phyloP scores from a whole-genome alignment of 2,113 vertebrate genomes.

The human region DNA sequence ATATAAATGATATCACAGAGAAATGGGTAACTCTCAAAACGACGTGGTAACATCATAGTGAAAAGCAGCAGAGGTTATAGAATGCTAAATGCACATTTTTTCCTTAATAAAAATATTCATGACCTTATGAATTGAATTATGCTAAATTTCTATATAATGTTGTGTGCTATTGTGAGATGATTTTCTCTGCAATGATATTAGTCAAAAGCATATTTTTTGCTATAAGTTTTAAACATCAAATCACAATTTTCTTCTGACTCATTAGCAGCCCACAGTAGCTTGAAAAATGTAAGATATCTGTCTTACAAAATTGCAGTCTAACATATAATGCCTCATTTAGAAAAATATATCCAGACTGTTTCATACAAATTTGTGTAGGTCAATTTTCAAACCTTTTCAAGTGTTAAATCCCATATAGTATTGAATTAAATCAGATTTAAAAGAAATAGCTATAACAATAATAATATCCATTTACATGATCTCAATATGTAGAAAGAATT shows the following conservation, averaged over 20 bases:
- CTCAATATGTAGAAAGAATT: slow-evolving; percentile 20
- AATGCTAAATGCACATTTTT: slow-evolving; percentile 19
- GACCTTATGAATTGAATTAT: slow-evolving; percentile 47
- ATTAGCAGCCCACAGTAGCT: slow-evolving; percentile 56
- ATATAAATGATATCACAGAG: not conserved
- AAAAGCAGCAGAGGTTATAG: not conserved
- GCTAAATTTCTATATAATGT: slow-evolving; percentile 43
- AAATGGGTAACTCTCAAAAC: slow-evolving; percentile 26
- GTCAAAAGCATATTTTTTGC: slow-evolving; percentile 18
- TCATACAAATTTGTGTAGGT: not conserved
- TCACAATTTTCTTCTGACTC: slow-evolving; percentile 49
- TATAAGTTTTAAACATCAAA: slow-evolving; percentile 52
- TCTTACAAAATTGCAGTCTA: slow-evolving; percentile 39
- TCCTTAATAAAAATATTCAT: slow-evolving; percentile 56
- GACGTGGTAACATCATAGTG: not conserved
- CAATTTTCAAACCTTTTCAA: slow-evolving; percentile 61
- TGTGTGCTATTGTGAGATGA: slow-evolving; percentile 3
- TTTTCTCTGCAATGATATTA: slow-evolving; percentile 12
- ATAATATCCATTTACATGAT: not conserved
- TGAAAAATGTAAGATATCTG: slow-evolving; percentile 49
- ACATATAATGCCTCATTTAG: slow-evolving; percentile 52
- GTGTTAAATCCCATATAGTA: slow-evolving; percentile 43
- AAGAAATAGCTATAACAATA: slow-evolving; percentile 16
- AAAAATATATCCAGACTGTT: slow-evolving; percentile 49
- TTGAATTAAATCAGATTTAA: slow-evolving; percentile 50